Evolutionary conservation across 2,113 vertebrate species (phyloP), one percentile per base, ranked within the genome.

Genomic region (Tenebrosternarchus preto): DNA sequence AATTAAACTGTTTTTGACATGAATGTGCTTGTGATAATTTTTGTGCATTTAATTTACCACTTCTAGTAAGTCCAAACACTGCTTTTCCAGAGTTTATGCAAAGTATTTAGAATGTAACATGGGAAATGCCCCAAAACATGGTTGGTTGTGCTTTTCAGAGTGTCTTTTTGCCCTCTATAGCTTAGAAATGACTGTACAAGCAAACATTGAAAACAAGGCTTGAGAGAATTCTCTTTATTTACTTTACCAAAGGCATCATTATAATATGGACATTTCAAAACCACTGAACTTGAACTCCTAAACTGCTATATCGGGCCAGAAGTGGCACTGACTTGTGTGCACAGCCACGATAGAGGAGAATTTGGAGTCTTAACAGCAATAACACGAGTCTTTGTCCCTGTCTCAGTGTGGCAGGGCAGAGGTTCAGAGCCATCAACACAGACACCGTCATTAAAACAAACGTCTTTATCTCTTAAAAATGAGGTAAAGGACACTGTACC

Each of bases 241-340:
- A 83, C 85, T 88, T 90, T 90, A 86, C 87, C 87, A 91, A 93
- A 92, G 75, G 80, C 78, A 84, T 76, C 86, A 84, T 85, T 84
- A 89, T 84, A 90, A 91, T 89, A 86, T 69, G 78, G 86, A 90
- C 90, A 89, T 87, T 90, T 90, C 84, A 92, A 89, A 90, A 88
- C 81, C 87, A 87, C 83, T 84, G 63, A 80, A 76, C 68, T 46
- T 84, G 63, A 80, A 76, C 68, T 46, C 83, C 84, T 77, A 86
- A 82, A 90, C 82, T 80, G 87, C 80, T 82, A 84, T 39, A 50
- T 73, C 59, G 59, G 19, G 72, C 78, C 55, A 60, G 46, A 39
- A 22, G 17, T 19, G 31, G n/a, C 43, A 57, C 69, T n/a, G 57
- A 72, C 46, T 11, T 55, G 64, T 61, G 75, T 68, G 79, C 33